These are phyloP conservation scores for Danionella dracula DNA, from an alignment of 2,797 vertebrate genomes.

Conservation along the genomic window DNA sequence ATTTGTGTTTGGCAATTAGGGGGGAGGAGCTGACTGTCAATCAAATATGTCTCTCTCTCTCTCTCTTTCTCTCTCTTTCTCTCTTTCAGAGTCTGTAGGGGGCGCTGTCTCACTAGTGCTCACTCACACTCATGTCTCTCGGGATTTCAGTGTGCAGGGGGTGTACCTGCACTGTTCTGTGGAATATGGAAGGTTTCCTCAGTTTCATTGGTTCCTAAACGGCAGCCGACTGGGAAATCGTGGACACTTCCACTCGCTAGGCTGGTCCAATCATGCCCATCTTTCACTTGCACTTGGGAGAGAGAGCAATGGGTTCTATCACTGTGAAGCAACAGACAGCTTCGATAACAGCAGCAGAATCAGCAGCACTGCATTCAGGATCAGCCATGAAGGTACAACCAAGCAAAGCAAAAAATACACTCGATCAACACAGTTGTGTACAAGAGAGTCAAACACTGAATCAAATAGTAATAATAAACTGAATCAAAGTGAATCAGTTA, in stretches of 20 bases:
- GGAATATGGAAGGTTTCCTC: slow-evolving; percentile 50
- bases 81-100: slow-evolving; percentile 51
- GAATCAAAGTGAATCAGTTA: too few species aligned
- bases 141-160: slow-evolving; percentile 37
- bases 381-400: slow-evolving; percentile 57
- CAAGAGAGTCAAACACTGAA: too few species aligned
- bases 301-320: slow-evolving; percentile 55
- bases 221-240: slow-evolving; percentile 32
- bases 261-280: slow-evolving; percentile 21
- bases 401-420: too few species aligned
- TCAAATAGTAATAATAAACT: too few species aligned
- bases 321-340: slow-evolving; percentile 58
- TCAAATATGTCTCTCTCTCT: too few species aligned
- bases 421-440: too few species aligned
- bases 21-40: too few species aligned
- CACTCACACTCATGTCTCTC: slow-evolving; percentile 42
- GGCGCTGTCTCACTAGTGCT: slow-evolving; percentile 50
- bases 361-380: slow-evolving; percentile 43
- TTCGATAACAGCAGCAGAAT: slow-evolving; percentile 55
- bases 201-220: slow-evolving; percentile 65
- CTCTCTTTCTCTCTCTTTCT: too few species aligned
- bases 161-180: slow-evolving; percentile 51
- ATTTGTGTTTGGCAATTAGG: too few species aligned
- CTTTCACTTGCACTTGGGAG: slow-evolving; percentile 45
- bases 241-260: slow-evolving; percentile 47